These are phyloP conservation scores for Leucophenga varia DNA, from an alignment of 1,140 invertebrate genomes.

Conservation along the genomic window DNA sequence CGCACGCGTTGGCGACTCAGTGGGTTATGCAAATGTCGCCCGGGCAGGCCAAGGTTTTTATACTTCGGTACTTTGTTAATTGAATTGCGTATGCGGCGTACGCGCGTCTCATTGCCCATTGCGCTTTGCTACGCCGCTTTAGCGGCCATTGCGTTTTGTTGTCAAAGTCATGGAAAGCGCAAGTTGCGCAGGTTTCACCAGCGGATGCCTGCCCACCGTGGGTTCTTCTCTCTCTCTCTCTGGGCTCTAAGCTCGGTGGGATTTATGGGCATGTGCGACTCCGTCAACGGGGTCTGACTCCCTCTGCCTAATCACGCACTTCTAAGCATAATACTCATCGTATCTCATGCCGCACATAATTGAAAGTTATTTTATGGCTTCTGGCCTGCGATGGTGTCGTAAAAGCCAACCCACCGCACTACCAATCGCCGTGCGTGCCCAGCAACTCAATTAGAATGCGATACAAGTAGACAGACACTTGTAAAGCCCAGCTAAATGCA, in stretches of 20 bases:
- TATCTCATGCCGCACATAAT: too few relatives aligned
- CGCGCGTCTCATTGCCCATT: slow-evolving; percentile 20
- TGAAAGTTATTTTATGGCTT: slow-evolving; percentile 53
- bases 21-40: slow-evolving; percentile 50
- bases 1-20: slow-evolving; percentile 44
- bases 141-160: slow-evolving; percentile 35
- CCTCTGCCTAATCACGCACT: too few relatives aligned
- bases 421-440: slow-evolving; percentile 40
- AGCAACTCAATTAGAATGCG: slow-evolving; percentile 41
- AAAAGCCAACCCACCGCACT: too few relatives aligned
- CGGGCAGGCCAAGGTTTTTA: slow-evolving; percentile 45
- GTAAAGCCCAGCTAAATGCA: too few relatives aligned
- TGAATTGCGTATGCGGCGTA: slow-evolving; percentile 48
- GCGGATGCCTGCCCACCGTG: too few relatives aligned
- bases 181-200: slow-evolving; percentile 48
- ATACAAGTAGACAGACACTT: too few relatives aligned
- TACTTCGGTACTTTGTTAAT: slow-evolving; percentile 51
- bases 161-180: slow-evolving; percentile 45
- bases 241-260: too few relatives aligned
- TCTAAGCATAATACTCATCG: too few relatives aligned
- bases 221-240: too few relatives aligned
- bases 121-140: slow-evolving; percentile 29
- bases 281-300: too few relatives aligned
- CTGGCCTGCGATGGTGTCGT: too few relatives aligned
- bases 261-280: too few relatives aligned